Evolutionary conservation across 2,113 vertebrate species (phyloP).

Genomic region (Ochotona princeps): DNA sequence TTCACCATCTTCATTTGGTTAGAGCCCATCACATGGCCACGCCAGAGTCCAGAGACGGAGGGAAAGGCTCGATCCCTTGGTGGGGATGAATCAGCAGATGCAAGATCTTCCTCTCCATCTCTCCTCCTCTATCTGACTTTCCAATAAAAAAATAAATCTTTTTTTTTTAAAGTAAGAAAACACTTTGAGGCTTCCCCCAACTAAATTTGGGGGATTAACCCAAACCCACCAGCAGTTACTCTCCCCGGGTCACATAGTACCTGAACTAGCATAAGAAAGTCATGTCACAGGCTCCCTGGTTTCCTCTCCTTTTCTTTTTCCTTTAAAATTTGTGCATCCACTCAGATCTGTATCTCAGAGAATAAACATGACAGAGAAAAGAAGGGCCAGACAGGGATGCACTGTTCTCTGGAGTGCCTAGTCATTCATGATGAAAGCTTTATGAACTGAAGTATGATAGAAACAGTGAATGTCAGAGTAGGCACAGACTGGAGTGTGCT

Average conservation of each 20-base stretch:
- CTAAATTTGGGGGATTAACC: neutral
- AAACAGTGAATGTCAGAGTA: neutral
- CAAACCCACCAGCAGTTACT: neutral
- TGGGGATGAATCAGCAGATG: too few species aligned
- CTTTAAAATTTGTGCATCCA: neutral
- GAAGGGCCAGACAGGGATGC: neutral
- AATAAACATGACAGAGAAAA: neutral
- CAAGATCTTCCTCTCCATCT: too few species aligned
- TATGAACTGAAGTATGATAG: neutral
- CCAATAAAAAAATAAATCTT: too few species aligned
- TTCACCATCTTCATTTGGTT: neutral
- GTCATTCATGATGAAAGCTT: neutral
- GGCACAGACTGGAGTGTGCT: neutral
- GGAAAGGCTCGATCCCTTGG: neutral
- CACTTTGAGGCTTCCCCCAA: neutral
- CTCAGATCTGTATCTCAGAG: conserved; percentile 5
- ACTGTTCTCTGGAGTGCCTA: neutral
- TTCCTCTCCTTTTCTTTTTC: neutral
- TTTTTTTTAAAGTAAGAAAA: neutral
- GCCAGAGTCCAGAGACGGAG: neutral
- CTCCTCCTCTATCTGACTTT: too few species aligned
- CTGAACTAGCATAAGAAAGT: neutral
- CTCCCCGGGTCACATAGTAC: neutral
- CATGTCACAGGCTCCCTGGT: neutral
- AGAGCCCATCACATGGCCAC: neutral